Evolutionary conservation across 1,140 invertebrate genomes (phyloP).

Genomic region (Octopus sinensis): DNA sequence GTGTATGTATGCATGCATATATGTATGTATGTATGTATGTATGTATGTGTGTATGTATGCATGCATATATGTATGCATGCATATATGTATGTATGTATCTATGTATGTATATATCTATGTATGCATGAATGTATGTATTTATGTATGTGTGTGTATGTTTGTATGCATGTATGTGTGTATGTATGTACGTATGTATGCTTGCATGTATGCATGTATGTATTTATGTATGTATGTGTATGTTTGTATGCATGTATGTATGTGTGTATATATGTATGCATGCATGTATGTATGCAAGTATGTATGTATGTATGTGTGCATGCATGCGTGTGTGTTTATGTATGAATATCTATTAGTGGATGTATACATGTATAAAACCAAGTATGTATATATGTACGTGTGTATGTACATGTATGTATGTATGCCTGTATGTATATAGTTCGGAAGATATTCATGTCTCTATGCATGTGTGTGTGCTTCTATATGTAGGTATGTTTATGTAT

Average conservation of each 20-base stretch:
- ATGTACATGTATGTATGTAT: background rate
- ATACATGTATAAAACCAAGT: background rate
- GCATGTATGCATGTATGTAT: conserved; percentile 3
- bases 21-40: conserved; percentile 12
- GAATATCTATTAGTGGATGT: background rate
- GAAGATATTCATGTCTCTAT: too few species aligned
- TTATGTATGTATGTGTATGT: background rate
- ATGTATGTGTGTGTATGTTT: background rate
- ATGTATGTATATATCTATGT: background rate
- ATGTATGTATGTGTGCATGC: background rate
- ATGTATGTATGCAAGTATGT: background rate
- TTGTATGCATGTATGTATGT: background rate
- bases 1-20: background rate
- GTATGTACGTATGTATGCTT: background rate
- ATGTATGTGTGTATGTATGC: background rate
- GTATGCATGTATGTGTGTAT: background rate
- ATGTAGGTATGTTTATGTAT: too few species aligned
- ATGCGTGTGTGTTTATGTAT: background rate
- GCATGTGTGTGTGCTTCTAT: too few species aligned
- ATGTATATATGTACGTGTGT: background rate
- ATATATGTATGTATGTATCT: background rate
- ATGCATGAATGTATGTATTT: background rate
- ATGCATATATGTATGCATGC: background rate
- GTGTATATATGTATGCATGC: background rate
- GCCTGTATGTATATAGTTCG: too few species aligned